Base-by-base conservation (phyloP, 2,113 vertebrate genomes). In the Psittacus erithacus region DNA sequence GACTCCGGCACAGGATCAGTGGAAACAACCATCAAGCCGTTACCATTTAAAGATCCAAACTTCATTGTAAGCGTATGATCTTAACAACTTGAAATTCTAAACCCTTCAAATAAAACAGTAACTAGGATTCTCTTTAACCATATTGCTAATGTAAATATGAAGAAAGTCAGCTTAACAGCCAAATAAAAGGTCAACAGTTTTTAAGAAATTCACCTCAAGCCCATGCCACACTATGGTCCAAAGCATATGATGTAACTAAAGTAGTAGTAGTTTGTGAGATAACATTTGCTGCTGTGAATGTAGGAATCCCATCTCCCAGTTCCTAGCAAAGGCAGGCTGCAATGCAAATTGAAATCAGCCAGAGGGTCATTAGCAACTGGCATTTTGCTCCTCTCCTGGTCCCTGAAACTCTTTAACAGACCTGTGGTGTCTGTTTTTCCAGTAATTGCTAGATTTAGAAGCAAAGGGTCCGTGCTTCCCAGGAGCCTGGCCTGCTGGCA, bases 21-120 rank as follows among this genome's bases (percentile, higher is more conserved):
- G 78, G 99, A 99, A 91, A 95, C 98, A 62, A 85, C 98, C 19
- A 70, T 93, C 73, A 99, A 99, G 76, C 98, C 98, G 0, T 97
- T 99, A 64, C 98, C 98, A 9, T 99, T 99, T 97, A 99, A 99
- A 97, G 98, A 99, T 94, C 98, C 98, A 41, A 97, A 98, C 67
- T 99, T 99, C 82, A 98, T 98, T 64, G 99, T 99, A 98, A 98
- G 98, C 96, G 71, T 83, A 57, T 82, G 69, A 49, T 89, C 86
- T 68, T 81, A 90, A 80, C n/a, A 41, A 88, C 46, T 38, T 76
- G 38, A 87, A 71, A 86, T 55, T 38, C 38, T 44, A 35, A 79
- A 77, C 57, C 71, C 47, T 82, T 84, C 55, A 52, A 68, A 53
- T 92, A 81, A 91, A 94, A 82, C 3, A 29, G 38, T 88, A 90